A percentile compares a stretch with the other conserved stretches of the same genome.
These are phyloP conservation scores for Tor tambroides DNA, from an alignment of 2,113 vertebrate species.

Conservation along the genomic window DNA sequence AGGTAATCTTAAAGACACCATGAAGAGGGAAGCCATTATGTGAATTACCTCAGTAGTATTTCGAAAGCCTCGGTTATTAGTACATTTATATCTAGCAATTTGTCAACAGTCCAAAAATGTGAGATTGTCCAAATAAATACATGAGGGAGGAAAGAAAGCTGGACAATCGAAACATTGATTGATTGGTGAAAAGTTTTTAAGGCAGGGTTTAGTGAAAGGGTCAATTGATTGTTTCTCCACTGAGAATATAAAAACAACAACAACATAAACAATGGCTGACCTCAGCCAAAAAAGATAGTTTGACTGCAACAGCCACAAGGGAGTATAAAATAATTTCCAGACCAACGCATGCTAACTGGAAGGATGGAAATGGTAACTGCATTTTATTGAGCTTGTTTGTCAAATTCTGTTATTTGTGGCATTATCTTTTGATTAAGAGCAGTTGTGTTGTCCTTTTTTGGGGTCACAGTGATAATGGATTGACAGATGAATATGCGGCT, in stretches of 20 bases:
- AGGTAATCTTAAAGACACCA: not conserved
- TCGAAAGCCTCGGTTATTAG: not conserved
- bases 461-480: not conserved
- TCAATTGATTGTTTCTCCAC: not conserved
- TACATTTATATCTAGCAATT: not conserved
- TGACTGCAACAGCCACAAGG: not conserved
- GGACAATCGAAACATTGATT: not conserved
- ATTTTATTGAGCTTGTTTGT: not conserved
- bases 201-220: not conserved
- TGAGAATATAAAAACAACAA: not conserved
- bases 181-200: not conserved
- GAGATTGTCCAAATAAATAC: not conserved
- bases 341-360: not conserved
- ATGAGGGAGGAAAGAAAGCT: not conserved
- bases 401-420: not conserved
- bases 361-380: not conserved
- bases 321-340: not conserved
- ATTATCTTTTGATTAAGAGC: not conserved
- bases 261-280: not conserved
- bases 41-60: not conserved
- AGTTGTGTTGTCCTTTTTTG: not conserved
- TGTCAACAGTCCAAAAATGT: not conserved
- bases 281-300: not conserved
- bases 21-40: not conserved
- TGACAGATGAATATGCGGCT: not conserved